phyloP scores from a whole-genome alignment of 2,888 invertebrate species.

The Xestia ashworthii region DNA sequence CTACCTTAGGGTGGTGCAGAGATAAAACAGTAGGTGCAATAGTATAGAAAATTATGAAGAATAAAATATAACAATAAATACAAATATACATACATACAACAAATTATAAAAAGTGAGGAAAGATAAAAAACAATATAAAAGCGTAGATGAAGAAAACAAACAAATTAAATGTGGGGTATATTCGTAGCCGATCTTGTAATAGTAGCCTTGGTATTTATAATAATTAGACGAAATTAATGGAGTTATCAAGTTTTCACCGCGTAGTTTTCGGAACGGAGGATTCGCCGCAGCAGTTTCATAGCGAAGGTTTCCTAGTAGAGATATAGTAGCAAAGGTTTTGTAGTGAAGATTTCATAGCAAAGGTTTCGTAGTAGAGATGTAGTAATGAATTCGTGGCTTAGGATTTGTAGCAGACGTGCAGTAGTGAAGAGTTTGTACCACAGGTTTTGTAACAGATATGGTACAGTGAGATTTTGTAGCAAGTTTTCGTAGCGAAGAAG shows the following conservation, averaged over 20 bases:
- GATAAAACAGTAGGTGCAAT: too few species aligned
- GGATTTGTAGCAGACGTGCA: not conserved
- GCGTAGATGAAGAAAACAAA: too few species aligned
- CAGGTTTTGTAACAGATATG: not conserved
- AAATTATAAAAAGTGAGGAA: too few species aligned
- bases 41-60: too few species aligned
- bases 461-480: not conserved
- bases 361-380: not conserved
- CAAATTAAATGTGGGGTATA: not conserved
- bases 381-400: not conserved
- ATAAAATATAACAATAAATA: too few species aligned
- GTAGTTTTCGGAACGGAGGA: not conserved
- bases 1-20: too few species aligned
- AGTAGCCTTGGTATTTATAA: not conserved
- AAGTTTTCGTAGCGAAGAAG: not conserved
- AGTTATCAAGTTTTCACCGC: not conserved
- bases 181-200: not conserved
- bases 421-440: not conserved
- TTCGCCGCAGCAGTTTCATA: not conserved
- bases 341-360: not conserved
- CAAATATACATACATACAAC: too few species aligned
- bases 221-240: not conserved
- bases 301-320: not conserved
- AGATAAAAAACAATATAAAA: too few species aligned
- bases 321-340: not conserved